A percentile compares a stretch with the other conserved stretches of the same genome.
Evolutionary conservation across 2,113 vertebrate genomes (phyloP).

Genomic region (Mus spicilegus): DNA sequence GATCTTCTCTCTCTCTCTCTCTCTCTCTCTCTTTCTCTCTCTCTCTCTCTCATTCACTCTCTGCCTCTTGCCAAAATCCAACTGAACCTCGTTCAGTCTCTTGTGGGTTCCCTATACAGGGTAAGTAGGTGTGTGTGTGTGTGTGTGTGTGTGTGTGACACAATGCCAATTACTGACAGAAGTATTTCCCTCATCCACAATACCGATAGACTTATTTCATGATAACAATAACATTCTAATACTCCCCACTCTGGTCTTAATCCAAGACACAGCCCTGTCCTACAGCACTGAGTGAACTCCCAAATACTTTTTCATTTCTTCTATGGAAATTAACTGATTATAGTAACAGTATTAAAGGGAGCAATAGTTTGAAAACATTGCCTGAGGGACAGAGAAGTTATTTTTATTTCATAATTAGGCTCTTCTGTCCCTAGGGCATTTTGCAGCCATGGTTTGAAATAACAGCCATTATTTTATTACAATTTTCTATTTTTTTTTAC

Average conservation of each 20-base stretch:
- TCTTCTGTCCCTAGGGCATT: slow-evolving; percentile 80
- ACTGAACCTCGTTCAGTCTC: neutral
- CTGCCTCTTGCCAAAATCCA: neutral
- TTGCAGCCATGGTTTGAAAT: slow-evolving; percentile 84
- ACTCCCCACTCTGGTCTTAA: slow-evolving; percentile 80
- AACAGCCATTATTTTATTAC: slow-evolving; percentile 73
- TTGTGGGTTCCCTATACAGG: neutral
- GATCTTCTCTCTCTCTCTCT: neutral
- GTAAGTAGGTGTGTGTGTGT: neutral
- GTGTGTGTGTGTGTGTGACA: neutral
- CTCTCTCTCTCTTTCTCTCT: too few relatives aligned
- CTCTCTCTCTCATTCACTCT: neutral
- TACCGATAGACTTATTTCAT: slow-evolving; percentile 72
- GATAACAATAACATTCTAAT: slow-evolving; percentile 76
- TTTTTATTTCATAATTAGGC: slow-evolving; percentile 85
- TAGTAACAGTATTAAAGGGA: slow-evolving; percentile 80
- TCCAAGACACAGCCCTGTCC: slow-evolving; percentile 77
- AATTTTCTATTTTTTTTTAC: slow-evolving; percentile 79
- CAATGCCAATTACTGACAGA: slow-evolving; percentile 40
- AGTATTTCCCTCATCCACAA: slow-evolving; percentile 74
- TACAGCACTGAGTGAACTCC: slow-evolving; percentile 80
- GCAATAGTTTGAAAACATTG: slow-evolving; percentile 84
- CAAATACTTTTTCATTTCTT: slow-evolving; percentile 77
- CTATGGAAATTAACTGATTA: slow-evolving; percentile 84
- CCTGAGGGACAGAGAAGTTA: slow-evolving; percentile 83